Percentiles rank a stretch among this genome's conserved stretches.
phyloP scores from a whole-genome alignment of 2,113 vertebrate species.

The Pangasianodon hypophthalmus region DNA sequence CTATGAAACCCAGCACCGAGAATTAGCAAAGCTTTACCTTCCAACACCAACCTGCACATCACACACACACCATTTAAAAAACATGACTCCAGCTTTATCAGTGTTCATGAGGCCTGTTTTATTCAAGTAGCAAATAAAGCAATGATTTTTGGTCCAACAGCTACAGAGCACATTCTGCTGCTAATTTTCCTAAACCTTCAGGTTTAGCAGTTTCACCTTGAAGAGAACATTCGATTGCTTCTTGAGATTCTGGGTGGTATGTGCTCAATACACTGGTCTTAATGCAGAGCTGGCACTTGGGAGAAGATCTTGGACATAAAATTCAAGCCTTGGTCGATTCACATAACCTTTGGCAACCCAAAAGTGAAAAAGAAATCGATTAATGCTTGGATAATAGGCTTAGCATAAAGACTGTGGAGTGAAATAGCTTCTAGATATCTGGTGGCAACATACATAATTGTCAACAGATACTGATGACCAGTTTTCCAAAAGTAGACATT shows the following conservation, averaged over 20 bases:
- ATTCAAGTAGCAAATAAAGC: not conserved
- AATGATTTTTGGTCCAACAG: not conserved
- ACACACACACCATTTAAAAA: not conserved
- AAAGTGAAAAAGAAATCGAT: not conserved
- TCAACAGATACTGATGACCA: too few species aligned
- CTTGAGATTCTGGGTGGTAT: not conserved
- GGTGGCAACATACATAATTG: not conserved
- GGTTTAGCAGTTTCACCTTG: not conserved
- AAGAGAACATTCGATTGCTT: not conserved
- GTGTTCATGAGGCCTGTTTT: not conserved
- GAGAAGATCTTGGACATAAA: not conserved
- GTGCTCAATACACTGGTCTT: not conserved
- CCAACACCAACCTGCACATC: slow-evolving; percentile 28
- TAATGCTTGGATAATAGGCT: not conserved
- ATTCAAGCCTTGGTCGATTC: not conserved
- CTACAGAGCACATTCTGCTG: not conserved
- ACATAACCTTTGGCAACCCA: not conserved
- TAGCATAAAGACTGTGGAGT: not conserved
- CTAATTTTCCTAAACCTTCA: not conserved
- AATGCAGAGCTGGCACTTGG: not conserved
- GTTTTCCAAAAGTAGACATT: too few species aligned
- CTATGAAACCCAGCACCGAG: slow-evolving; percentile 40
- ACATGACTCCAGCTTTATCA: not conserved
- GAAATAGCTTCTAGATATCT: not conserved
- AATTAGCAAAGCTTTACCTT: slow-evolving; percentile 58